Evolutionary conservation across 2,797 vertebrate species (phyloP).

Genomic region (Karalla daura): DNA sequence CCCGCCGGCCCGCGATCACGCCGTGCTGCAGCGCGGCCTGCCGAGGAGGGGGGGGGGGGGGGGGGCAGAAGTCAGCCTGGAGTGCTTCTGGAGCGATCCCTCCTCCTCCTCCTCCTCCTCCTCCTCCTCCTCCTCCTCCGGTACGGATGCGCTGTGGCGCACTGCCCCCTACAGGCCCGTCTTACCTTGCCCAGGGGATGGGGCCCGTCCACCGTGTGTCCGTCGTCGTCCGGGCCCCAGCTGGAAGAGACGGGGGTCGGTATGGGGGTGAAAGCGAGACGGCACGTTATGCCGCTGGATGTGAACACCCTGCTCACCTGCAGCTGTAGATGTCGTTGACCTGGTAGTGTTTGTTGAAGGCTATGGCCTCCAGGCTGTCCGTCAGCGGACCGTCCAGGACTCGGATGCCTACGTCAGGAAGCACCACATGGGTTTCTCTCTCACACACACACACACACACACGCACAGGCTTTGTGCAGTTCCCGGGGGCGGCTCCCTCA

Average conservation of each 20-base stretch:
- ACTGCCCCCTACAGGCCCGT: slow-evolving; percentile 70
- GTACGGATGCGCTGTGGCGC: slow-evolving; percentile 9
- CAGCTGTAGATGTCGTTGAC: slow-evolving; percentile 99
- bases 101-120: no score
- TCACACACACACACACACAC: background rate
- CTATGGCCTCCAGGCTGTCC: slow-evolving; percentile 97
- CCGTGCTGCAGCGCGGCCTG: slow-evolving; percentile 96
- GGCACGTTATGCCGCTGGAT: no score
- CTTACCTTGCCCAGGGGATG: slow-evolving; percentile 95
- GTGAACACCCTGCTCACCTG: no score
- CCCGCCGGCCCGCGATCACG: slow-evolving; percentile 92
- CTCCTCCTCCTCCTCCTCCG: no score
- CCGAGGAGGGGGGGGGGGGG: no score
- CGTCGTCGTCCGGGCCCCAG: slow-evolving; percentile 98
- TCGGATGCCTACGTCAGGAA: slow-evolving; percentile 88
- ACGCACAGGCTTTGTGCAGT: background rate
- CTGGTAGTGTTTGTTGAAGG: slow-evolving; percentile 99
- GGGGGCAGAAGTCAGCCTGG: no score
- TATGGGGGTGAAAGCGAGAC: slow-evolving; percentile 1
- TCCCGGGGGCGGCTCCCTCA: no score
- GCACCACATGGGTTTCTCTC: background rate
- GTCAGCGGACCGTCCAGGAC: slow-evolving; percentile 96
- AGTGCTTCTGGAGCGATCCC: no score
- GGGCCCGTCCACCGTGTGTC: slow-evolving; percentile 95
- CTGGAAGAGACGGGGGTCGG: slow-evolving; percentile 70